Evolutionary conservation across 2,888 invertebrate species (phyloP).

Genomic region (Andrena flavipes): DNA sequence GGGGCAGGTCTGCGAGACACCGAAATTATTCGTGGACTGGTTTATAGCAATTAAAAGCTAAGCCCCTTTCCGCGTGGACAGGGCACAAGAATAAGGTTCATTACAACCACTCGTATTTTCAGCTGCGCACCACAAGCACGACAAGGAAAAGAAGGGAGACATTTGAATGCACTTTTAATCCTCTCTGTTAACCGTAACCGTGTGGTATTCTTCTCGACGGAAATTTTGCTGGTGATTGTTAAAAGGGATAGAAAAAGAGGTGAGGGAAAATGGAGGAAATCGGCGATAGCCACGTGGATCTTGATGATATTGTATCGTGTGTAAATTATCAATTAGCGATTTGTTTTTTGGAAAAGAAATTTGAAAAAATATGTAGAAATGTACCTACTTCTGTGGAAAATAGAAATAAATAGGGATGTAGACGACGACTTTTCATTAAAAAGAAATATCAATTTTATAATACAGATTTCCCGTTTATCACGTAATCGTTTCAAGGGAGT

Average conservation of each 20-base stretch:
- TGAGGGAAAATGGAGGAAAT: too few relatives aligned
- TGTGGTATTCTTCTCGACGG: too few relatives aligned
- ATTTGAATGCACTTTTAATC: neutral
- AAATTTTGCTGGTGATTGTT: too few relatives aligned
- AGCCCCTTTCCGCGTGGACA: conserved; percentile 34
- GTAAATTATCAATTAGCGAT: too few relatives aligned
- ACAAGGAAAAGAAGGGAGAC: neutral
- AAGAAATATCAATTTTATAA: neutral
- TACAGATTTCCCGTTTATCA: neutral
- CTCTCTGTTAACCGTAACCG: too few relatives aligned
- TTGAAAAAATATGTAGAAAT: too few relatives aligned
- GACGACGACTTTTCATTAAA: neutral
- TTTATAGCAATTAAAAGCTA: conserved; percentile 64
- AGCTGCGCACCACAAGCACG: neutral
- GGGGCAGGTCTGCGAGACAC: neutral
- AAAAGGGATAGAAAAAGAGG: too few relatives aligned
- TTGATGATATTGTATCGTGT: too few relatives aligned
- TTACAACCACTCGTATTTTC: conserved; percentile 39
- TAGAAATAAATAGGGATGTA: too few relatives aligned
- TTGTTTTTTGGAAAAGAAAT: too few relatives aligned
- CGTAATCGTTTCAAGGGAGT: conserved; percentile 22
- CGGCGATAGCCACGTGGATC: too few relatives aligned
- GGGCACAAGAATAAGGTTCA: conserved; percentile 46
- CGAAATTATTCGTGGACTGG: conserved; percentile 42
- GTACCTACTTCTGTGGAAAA: too few relatives aligned